Conservation (phyloP, 2,888 invertebrate genomes). For the Pterostichus madidus region DNA sequence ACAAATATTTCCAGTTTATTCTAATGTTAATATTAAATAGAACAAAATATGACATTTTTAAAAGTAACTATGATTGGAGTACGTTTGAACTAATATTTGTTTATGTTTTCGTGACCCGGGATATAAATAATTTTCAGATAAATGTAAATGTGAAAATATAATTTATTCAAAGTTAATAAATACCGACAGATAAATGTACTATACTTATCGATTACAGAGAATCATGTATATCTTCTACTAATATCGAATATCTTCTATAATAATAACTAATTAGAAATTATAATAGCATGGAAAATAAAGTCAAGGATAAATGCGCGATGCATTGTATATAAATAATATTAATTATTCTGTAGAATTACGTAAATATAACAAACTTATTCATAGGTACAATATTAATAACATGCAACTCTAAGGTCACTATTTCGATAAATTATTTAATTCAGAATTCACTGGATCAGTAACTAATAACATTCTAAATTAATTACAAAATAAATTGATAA, state of each 20-base stretch:
- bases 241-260: too few relatives aligned
- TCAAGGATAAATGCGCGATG: constrained; percentile 22
- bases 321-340: constrained; percentile 20
- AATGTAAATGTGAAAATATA: constrained; percentile 3
- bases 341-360: constrained; percentile 19
- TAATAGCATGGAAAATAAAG: constrained; percentile 43
- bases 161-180: constrained; percentile 28
- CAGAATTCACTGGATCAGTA: constrained; percentile 21
- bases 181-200: not conserved
- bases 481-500: constrained; percentile 26
- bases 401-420: constrained; percentile 14
- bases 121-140: not conserved
- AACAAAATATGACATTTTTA: too few relatives aligned
- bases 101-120: not conserved
- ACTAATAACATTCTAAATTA: constrained; percentile 17
- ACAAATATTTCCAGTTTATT: too few relatives aligned
- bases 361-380: not conserved
- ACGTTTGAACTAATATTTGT: too few relatives aligned
- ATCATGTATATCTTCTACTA: not conserved
- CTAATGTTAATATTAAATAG: too few relatives aligned
- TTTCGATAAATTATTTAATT: constrained; percentile 23
- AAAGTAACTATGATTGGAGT: too few relatives aligned
- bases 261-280: constrained; percentile 37
- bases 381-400: not conserved
- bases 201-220: constrained; percentile 15